Conservation (phyloP, 2,888 invertebrate genomes). For the Masnerella sp. region DNA sequence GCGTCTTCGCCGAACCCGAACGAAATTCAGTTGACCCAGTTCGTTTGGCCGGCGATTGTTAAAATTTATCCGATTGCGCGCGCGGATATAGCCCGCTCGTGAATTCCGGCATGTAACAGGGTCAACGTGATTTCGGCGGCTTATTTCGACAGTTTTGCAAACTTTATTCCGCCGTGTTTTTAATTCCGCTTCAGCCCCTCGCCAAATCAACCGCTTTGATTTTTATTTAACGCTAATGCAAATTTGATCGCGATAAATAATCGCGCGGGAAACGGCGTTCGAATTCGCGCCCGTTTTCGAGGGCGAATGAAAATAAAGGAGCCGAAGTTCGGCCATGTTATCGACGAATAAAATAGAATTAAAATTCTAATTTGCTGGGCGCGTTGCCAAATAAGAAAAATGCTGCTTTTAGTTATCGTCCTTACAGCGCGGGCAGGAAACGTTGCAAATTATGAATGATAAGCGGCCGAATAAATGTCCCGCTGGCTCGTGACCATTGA, state of each 20-base stretch:
- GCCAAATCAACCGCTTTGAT: slow-evolving; percentile 27
- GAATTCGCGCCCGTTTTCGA: too few species aligned
- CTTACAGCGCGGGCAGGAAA: slow-evolving; percentile 2
- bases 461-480: too few species aligned
- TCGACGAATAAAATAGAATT: slow-evolving; percentile 56
- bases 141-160: slow-evolving; percentile 55
- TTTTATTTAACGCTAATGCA: slow-evolving; percentile 5
- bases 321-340: slow-evolving; percentile 36
- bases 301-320: slow-evolving; percentile 39
- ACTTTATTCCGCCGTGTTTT: slow-evolving; percentile 50
- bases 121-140: slow-evolving; percentile 66
- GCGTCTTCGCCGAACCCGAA: slow-evolving; percentile 49
- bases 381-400: slow-evolving; percentile 55
- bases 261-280: too few species aligned
- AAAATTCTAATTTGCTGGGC: slow-evolving; percentile 58
- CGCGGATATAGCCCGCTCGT: slow-evolving; percentile 58
- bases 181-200: slow-evolving; percentile 37
- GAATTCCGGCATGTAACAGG: slow-evolving; percentile 64
- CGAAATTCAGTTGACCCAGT: slow-evolving; percentile 52
- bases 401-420: slow-evolving; percentile 53
- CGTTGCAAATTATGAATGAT: slow-evolving; percentile 28
- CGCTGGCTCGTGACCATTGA: too few species aligned
- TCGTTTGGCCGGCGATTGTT: slow-evolving; percentile 61
- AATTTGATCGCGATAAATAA: slow-evolving; percentile 30
- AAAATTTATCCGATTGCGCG: slow-evolving; percentile 61